phyloP scores from a whole-genome alignment of 2,797 vertebrate genomes.

The Stomatorhinus walkeri region DNA sequence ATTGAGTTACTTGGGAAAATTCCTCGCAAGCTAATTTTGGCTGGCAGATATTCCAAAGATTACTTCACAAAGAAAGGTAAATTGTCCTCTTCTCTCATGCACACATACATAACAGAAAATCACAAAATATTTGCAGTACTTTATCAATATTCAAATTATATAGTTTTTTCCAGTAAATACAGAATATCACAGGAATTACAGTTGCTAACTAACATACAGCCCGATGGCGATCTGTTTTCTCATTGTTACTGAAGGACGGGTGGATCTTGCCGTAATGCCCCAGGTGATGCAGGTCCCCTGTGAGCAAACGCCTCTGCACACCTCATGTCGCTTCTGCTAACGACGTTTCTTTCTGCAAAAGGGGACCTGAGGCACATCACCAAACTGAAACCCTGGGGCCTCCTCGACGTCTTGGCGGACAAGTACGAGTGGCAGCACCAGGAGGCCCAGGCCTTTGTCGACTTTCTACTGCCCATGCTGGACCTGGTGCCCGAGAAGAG shows the following conservation, averaged over 20 bases:
- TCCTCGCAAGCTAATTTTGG: conserved; percentile 86
- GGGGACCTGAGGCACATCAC: conserved; percentile 96
- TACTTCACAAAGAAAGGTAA: conserved; percentile 99
- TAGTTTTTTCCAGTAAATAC: background rate
- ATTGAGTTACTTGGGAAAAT: conserved; percentile 95
- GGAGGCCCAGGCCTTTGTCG: conserved; percentile 82
- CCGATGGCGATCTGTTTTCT: background rate
- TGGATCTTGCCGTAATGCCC: background rate
- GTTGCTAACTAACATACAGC: background rate
- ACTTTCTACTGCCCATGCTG: conserved; percentile 93
- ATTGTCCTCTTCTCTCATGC: background rate
- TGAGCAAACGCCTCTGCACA: background rate
- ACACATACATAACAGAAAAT: background rate
- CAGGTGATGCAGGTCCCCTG: background rate
- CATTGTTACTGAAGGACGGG: background rate
- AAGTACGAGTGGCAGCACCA: conserved; percentile 94
- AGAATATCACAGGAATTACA: background rate
- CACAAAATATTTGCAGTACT: background rate
- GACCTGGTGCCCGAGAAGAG: conserved; percentile 89
- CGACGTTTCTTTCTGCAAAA: conserved; percentile 34
- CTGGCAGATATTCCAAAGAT: conserved; percentile 97
- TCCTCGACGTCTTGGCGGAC: conserved; percentile 85
- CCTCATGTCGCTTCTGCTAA: background rate
- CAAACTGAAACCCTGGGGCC: conserved; percentile 95
- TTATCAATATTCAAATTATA: background rate